These are phyloP conservation scores for Phrynocephalus forsythii DNA, from an alignment of 2,797 vertebrate genomes.

Conservation along the genomic window DNA sequence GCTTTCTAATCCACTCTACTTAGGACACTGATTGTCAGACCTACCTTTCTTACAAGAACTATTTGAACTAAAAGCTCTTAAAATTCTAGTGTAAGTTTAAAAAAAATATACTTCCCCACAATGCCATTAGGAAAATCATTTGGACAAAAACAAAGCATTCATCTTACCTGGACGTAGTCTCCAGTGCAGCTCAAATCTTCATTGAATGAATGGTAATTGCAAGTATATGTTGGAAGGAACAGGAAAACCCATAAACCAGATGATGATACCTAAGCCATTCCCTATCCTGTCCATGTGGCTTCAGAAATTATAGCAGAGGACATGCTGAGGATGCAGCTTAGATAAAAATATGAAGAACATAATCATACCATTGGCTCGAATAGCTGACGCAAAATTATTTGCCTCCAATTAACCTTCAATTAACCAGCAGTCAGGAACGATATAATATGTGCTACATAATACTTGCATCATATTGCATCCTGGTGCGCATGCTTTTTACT, in stretches of 20 bases:
- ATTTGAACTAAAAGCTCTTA: not conserved
- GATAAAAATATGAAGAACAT: not conserved
- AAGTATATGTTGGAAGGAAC: not conserved
- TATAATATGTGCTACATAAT: no score
- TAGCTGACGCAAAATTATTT: not conserved
- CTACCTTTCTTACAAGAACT: not conserved
- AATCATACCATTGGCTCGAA: not conserved
- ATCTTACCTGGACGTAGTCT: not conserved
- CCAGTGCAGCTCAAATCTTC: not conserved
- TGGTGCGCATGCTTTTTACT: no score
- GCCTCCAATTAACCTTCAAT: not conserved
- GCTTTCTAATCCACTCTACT: no score
- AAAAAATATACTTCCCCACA: not conserved
- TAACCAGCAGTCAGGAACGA: no score
- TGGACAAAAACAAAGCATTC: not conserved
- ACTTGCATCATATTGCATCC: no score
- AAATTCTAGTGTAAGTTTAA: not conserved
- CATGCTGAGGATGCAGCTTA: not conserved
- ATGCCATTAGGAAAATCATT: not conserved
- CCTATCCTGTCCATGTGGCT: not conserved
- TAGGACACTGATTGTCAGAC: no score
- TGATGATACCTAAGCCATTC: not conserved
- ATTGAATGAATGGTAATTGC: not conserved
- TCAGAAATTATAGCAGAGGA: not conserved
- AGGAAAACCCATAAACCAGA: not conserved